A percentile compares a stretch with the other conserved stretches of the same genome.
These are phyloP conservation scores for Eulimnadia texana DNA, from an alignment of 1,140 invertebrate species.

Conservation along the genomic window DNA sequence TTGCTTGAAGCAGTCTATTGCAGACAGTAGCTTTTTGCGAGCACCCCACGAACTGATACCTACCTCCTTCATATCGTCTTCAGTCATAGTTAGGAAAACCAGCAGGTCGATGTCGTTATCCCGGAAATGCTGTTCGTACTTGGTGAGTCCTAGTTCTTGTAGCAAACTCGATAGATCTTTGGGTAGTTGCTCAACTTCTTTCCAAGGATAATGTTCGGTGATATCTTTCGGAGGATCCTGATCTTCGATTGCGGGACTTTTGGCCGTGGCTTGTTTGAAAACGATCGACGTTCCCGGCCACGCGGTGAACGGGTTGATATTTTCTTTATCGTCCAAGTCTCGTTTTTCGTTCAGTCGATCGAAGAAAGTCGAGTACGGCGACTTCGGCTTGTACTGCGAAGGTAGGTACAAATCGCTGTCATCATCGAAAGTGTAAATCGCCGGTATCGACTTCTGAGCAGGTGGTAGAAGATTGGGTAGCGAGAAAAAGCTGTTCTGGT, in stretches of 20 bases:
- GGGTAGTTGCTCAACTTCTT: background rate
- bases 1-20: conserved; percentile 2
- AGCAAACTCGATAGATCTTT: conserved; percentile 1
- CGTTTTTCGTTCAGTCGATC: background rate
- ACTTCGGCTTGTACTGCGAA: conserved; percentile 1
- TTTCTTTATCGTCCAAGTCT: background rate
- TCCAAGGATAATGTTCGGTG: background rate
- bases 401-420: background rate
- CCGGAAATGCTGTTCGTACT: background rate
- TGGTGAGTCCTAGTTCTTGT: background rate
- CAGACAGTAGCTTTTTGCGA: background rate
- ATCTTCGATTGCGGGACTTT: background rate
- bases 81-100: conserved; percentile 9
- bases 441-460: too few relatives aligned
- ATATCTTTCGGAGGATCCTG: background rate
- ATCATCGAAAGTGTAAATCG: background rate
- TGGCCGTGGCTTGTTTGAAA: conserved; percentile 7
- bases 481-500: background rate
- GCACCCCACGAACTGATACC: background rate
- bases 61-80: background rate
- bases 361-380: conserved; percentile 4
- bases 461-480: background rate
- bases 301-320: background rate
- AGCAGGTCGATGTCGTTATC: conserved; percentile 1
- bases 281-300: conserved; percentile 7